Evolutionary conservation across 2,888 invertebrate genomes (phyloP).

Genomic region (Lasius fuliginosus): DNA sequence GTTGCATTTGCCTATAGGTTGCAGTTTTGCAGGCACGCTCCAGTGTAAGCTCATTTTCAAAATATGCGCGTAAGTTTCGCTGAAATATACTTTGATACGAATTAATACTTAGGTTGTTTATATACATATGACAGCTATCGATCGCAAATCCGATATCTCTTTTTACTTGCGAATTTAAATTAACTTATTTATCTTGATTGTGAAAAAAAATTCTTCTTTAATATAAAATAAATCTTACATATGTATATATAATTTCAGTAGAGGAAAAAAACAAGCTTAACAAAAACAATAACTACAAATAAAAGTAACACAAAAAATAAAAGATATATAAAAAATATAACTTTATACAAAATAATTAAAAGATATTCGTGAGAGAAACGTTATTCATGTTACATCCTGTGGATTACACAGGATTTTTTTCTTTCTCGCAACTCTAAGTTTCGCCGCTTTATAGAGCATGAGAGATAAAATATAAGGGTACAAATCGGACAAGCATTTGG

Average conservation of each 20-base stretch:
- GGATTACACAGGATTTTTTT: neutral
- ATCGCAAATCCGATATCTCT: neutral
- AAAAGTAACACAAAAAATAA: too few relatives aligned
- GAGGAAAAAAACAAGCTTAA: neutral
- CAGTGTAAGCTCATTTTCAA: neutral
- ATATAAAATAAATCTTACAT: neutral
- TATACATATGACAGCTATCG: neutral
- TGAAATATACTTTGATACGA: neutral
- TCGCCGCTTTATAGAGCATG: neutral
- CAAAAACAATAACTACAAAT: too few relatives aligned
- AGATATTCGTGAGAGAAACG: neutral
- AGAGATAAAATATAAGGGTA: neutral
- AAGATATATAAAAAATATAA: neutral
- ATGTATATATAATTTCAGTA: neutral
- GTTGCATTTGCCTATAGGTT: neutral
- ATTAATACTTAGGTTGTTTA: neutral
- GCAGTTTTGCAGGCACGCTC: neutral
- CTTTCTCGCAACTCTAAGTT: neutral
- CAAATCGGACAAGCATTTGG: neutral
- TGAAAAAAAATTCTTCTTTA: neutral
- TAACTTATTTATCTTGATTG: neutral
- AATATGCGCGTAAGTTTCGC: neutral
- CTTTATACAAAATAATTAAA: conserved; percentile 11
- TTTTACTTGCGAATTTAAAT: neutral
- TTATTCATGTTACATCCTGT: neutral